Conservation (phyloP, 1,140 invertebrate species). For the Araneus ventricosus region DNA sequence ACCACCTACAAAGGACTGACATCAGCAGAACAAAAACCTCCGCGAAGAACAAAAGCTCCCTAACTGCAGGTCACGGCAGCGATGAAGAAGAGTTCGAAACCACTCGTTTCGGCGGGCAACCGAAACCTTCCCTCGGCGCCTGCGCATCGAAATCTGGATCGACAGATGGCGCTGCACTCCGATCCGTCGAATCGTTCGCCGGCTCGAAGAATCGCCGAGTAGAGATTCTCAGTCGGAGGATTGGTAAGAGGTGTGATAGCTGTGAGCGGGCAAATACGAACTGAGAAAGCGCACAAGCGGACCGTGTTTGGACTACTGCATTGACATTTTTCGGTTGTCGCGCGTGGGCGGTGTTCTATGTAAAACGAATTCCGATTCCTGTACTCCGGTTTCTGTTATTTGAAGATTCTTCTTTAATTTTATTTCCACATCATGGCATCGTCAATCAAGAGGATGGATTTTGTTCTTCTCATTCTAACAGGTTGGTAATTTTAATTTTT, state of each 20-base stretch:
- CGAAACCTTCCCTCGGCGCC: slow-evolving; percentile 57
- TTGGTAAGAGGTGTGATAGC: neutral
- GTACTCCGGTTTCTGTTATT: neutral
- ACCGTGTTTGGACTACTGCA: slow-evolving; percentile 27
- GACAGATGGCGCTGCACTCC: slow-evolving; percentile 36
- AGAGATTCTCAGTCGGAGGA: slow-evolving; percentile 28
- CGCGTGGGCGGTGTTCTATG: slow-evolving; percentile 19
- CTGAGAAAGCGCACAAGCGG: neutral
- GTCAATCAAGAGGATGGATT: slow-evolving; percentile 41
- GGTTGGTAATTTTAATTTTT: slow-evolving; percentile 42
- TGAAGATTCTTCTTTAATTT: neutral
- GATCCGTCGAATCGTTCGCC: slow-evolving; percentile 1
- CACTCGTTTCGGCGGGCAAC: slow-evolving; percentile 4
- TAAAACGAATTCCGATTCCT: neutral
- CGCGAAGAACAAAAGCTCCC: neutral
- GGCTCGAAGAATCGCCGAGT: neutral
- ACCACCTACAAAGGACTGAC: neutral
- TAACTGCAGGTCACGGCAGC: slow-evolving; percentile 23
- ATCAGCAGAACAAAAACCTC: neutral
- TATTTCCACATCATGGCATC: neutral
- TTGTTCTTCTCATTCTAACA: slow-evolving; percentile 57
- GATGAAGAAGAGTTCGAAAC: slow-evolving; percentile 4
- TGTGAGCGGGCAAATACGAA: slow-evolving; percentile 51
- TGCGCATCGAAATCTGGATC: slow-evolving; percentile 1
- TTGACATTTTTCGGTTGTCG: slow-evolving; percentile 3